Base-by-base conservation (phyloP, 1,140 invertebrate genomes). In the Ceratina japonica region DNA sequence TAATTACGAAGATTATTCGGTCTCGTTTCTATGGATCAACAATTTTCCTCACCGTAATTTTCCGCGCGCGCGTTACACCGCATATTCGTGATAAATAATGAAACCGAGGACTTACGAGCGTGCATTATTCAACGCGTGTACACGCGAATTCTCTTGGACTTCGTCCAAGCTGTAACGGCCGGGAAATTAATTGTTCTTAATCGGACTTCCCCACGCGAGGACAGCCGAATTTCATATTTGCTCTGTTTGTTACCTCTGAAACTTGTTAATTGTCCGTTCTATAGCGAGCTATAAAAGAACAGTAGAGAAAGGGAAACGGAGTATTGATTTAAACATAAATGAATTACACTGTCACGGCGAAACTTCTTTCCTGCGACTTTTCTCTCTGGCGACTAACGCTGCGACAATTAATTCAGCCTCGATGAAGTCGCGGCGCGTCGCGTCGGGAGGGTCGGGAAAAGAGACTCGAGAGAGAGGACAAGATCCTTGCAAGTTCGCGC, bases 401-500 rank as follows among this genome's bases (percentile, higher is more conserved):
- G 37, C 7, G 37, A n/a, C 16, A 37, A 72, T 72, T 61, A 72
- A 61, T 61, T 49, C 70, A 61, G 56, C 70, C 37, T 49, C 16
- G 73, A 76, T 58, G 63, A 76, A 69, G 66, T 76, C 44, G 75
- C 44, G 66, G 61, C 44, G 75, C 44, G 8, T 59, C 8, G 18
- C n/a, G 5, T 15, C 7, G 13, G 69, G 20, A 8, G 24, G 31
- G n/a, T n/a, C 18, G 56, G n/a, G 31, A 18, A 51, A 37, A 15
- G 27, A 51, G 37, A 44, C 37, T 44, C 37, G 37, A 44, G 37
- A n/a, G n/a, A n/a, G n/a, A 62, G 24, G 54, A 51, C 18, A 54
- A 51, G 49, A 84, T 84, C 24, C 66, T 78, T 18, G 56, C 54
- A 75, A 79, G 77, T 71, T 82, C 75, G 66, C 61, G 70, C 51